phyloP scores from a whole-genome alignment of 2,888 invertebrate species.

The Metellina segmentata region DNA sequence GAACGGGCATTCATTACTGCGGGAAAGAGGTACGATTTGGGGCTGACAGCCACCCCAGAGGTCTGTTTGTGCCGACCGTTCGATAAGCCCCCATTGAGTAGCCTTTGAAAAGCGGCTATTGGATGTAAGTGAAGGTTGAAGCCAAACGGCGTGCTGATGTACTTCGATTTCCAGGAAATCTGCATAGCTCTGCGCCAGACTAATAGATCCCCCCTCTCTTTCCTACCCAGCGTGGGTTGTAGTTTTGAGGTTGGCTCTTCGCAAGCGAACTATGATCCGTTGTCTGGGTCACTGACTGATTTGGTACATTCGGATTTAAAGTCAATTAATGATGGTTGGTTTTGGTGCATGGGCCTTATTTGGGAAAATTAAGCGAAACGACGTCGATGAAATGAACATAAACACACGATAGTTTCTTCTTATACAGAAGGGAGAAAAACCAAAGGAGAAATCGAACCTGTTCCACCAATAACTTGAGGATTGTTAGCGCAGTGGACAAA shows the following conservation, averaged over 20 bases:
- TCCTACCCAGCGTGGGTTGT: background rate
- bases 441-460: no score
- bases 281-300: background rate
- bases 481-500: no score
- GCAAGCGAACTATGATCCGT: no score
- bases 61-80: constrained; percentile 4
- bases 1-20: constrained; percentile 36
- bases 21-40: background rate
- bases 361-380: no score
- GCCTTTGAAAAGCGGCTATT: constrained; percentile 3
- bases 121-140: background rate
- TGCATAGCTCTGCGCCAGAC: background rate
- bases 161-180: background rate
- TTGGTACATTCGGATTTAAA: no score
- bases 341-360: no score
- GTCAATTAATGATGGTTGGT: no score
- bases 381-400: no score
- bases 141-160: background rate
- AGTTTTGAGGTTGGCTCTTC: no score
- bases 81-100: constrained; percentile 12
- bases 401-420: no score
- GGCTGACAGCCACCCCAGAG: background rate
- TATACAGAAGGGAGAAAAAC: no score
- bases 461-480: no score
- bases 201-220: background rate